Base-by-base conservation (phyloP, 2,888 invertebrate genomes). In the Pterostichus niger region DNA sequence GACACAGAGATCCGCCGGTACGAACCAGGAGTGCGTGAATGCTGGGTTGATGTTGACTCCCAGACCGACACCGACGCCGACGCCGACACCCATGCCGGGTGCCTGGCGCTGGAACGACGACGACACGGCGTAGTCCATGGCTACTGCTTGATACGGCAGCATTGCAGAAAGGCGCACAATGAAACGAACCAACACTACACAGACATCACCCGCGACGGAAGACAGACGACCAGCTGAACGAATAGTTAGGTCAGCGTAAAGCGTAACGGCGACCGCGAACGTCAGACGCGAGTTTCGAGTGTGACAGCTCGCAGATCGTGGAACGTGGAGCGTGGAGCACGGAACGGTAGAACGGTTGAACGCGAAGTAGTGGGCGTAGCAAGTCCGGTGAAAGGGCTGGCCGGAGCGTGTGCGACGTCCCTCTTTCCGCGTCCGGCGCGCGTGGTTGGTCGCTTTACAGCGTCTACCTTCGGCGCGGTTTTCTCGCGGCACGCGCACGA, bases 11-110 rank as follows among this genome's bases (percentile, higher is more conserved):
- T 96, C 96, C 95, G 96, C 96, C 92, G 95, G 95, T 92, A 96
- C 96, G 94, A 97, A 96, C 97, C 97, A 97, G 92, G 97, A 97
- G 94, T 97, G 97, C 90, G 96, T 95, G 93, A 97, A 97, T 89
- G 95, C 95, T 89, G 97, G 94, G 86, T 90, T 94, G 93, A 90
- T 93, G 92, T 91, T 93, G 91, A 92, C 89, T 86, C 90, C 90
- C 89, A 90, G 90, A 87, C 89, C 91, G 84, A 90, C 88, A 84
- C 83, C 75, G 46, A 82, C 64, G 87, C 89, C 91, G 84, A 90
- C 88, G 84, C 64, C 76, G 71, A 79, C 79, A 10, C 83, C 61
- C 54, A 79, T 82, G 92, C 87, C 83, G 87, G 86, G 85, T 87
- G 87, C 85, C 88, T 89, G 86, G 87, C 88, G 85, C 86, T 88